phyloP scores from a whole-genome alignment of 2,113 vertebrate species.

The Pithys albifrons region DNA sequence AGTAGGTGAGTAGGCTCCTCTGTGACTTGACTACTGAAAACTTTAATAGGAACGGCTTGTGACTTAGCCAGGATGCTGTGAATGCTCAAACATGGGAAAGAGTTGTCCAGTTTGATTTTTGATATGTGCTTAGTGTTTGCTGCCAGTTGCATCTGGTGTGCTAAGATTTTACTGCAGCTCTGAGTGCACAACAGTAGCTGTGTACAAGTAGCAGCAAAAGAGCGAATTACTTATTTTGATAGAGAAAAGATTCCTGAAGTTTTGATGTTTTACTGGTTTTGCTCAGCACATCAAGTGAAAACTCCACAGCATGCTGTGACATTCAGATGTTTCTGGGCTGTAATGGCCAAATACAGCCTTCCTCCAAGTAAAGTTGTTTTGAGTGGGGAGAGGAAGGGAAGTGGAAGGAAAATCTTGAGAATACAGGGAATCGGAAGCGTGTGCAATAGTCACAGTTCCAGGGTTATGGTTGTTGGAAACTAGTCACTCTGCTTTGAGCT shows the following conservation, averaged over 20 bases:
- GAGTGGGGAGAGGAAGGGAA: background rate
- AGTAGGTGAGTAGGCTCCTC: background rate
- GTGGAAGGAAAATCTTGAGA: background rate
- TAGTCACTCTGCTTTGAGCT: background rate
- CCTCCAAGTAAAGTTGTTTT: background rate
- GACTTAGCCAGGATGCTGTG: background rate
- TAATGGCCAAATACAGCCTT: background rate
- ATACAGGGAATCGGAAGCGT: background rate
- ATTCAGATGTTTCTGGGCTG: background rate
- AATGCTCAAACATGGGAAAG: background rate
- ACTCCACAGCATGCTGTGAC: background rate
- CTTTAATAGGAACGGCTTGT: background rate
- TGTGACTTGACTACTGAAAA: background rate
- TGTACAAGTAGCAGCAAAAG: background rate
- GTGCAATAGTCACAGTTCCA: background rate
- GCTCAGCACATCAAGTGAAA: background rate
- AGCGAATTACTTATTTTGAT: background rate
- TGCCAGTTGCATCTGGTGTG: background rate
- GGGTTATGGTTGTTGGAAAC: background rate
- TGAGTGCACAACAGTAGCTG: background rate
- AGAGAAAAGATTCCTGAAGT: background rate
- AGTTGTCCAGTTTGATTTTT: background rate
- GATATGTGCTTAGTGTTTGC: rapidly evolving
- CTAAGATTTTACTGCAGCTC: background rate
- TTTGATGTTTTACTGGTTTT: background rate